Evolutionary conservation across 1,140 invertebrate species (phyloP), one percentile per base, ranked within the genome.

Genomic region (Cydia pomonella): DNA sequence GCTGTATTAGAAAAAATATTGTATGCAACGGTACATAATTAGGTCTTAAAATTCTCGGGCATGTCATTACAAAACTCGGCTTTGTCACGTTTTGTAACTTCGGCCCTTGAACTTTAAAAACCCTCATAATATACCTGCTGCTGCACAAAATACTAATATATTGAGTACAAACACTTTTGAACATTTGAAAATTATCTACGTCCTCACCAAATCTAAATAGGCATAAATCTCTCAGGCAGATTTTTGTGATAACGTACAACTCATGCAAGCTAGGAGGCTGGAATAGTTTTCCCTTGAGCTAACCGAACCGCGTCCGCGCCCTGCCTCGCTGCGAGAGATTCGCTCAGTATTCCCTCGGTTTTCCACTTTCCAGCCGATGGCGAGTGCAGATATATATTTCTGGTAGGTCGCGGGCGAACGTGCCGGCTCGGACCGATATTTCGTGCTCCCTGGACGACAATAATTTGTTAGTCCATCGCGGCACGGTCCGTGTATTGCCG

Each of bases 391-490:
- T 84, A 82, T 83, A 83, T 82, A 85, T 83, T 80, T 84, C 75
- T 80, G 59, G 76, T 66, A 78, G 81, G 77, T 80, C 75, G 80
- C 64, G 64, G 79, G 75, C 72, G 77, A 66, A 80, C 79, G 79
- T 76, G 80, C 79, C 78, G 75, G 78, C 79, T 80, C 80, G 76
- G 79, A 76, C 82, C 84, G 85, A 87, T 89, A 87, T 87, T 84
- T 84, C 82, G 79, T 84, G 81, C 80, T 89, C 87, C 87, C 86
- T 76, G 79, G 84, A 83, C 86, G 84, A 84, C 86, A 80, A 89
- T 89, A 89, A 89, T 89, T 89, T 87, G 86, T 87, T 85, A 82
- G 86, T 89, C 84, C 85, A 82, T 87, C 84, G 86, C 79, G 79
- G 76, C 76, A 80, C 76, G 77, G 75, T 77, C 75, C 79, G 73